phyloP scores from a whole-genome alignment of 2,888 invertebrate species.

The Drosophila merina region DNA sequence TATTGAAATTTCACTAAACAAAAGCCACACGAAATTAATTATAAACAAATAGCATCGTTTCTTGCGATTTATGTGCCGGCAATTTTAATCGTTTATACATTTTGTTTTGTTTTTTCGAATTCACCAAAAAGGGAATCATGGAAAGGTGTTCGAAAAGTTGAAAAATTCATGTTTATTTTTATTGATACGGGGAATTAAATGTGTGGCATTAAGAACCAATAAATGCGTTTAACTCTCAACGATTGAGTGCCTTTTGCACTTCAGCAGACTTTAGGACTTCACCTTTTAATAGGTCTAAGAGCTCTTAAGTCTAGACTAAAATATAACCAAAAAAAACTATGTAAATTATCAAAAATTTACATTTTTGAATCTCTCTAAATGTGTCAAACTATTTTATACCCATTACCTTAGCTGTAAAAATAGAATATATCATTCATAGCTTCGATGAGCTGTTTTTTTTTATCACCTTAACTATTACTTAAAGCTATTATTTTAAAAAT shows the following conservation, averaged over 20 bases:
- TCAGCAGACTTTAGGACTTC: not conserved
- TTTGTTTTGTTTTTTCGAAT: conserved; percentile 39
- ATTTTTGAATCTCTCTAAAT: no score
- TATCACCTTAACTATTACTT: not conserved
- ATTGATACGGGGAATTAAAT: conserved; percentile 20
- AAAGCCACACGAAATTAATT: conserved; percentile 61
- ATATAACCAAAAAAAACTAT: not conserved
- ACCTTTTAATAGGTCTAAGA: not conserved
- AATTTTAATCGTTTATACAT: conserved; percentile 50
- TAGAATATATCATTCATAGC: not conserved
- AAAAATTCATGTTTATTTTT: conserved; percentile 28
- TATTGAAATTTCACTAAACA: conserved; percentile 49
- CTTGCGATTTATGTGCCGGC: conserved; percentile 56
- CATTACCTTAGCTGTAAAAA: not conserved
- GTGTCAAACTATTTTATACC: not conserved
- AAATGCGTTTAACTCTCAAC: conserved; percentile 26
- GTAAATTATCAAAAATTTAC: no score
- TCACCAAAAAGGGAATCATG: conserved; percentile 25
- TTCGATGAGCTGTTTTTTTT: not conserved
- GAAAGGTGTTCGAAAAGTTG: conserved; percentile 20
- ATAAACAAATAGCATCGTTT: conserved; percentile 66
- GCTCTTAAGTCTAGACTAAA: not conserved
- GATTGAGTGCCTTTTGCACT: conserved; percentile 15
- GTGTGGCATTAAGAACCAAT: conserved; percentile 3
- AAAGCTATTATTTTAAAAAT: not conserved